phyloP scores from a whole-genome alignment of 2,113 vertebrate genomes.

The Anoura caudifer region DNA sequence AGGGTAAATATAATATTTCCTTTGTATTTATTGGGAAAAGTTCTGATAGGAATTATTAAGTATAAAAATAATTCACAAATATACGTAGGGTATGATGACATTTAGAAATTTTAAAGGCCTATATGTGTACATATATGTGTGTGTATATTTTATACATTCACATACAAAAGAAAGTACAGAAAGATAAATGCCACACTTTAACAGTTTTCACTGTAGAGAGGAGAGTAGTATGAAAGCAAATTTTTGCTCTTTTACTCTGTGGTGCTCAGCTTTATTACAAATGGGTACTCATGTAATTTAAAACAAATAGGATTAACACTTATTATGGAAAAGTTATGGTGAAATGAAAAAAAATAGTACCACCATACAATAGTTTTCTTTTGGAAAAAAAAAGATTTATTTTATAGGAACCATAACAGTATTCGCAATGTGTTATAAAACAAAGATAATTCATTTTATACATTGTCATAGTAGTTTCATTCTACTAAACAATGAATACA shows the following conservation, averaged over 20 bases:
- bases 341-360: not conserved
- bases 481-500: not conserved
- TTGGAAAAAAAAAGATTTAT: not conserved
- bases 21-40: not conserved
- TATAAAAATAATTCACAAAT: not conserved
- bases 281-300: not conserved
- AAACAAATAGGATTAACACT: not conserved
- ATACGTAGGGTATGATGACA: not conserved
- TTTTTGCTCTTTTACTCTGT: not conserved
- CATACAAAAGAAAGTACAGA: not conserved
- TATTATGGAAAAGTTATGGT: not conserved
- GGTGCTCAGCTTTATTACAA: not conserved
- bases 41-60: not conserved
- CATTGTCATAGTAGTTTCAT: not conserved
- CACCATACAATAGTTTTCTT: not conserved
- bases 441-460: not conserved
- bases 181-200: not conserved
- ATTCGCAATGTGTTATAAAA: not conserved
- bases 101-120: not conserved
- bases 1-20: not conserved
- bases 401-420: not conserved
- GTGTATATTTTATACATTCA: not conserved
- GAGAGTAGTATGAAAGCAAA: not conserved
- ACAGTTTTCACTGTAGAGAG: not conserved
- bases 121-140: not conserved